phyloP scores from a whole-genome alignment of 2,888 invertebrate genomes.

The Macrosiphum euphorbiae region DNA sequence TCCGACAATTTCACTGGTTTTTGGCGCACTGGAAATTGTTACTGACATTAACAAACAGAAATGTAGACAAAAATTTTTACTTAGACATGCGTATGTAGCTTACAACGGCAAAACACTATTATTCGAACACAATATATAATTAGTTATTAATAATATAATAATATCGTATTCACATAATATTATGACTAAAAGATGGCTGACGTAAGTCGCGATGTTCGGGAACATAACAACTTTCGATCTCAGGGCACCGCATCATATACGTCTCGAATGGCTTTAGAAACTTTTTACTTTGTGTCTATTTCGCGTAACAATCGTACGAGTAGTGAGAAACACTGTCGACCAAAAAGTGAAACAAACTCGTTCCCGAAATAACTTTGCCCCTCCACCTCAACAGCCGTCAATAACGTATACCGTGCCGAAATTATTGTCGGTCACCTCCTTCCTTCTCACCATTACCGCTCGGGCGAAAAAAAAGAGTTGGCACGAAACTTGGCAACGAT shows the following conservation, averaged over 20 bases:
- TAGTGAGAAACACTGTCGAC: background rate
- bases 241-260: background rate
- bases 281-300: background rate
- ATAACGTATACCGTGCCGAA: background rate
- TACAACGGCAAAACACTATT: background rate
- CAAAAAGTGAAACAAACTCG: background rate
- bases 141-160: background rate
- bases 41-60: background rate
- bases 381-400: background rate
- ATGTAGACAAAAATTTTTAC: background rate
- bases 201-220: background rate
- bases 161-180: background rate
- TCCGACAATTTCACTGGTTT: background rate
- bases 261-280: background rate
- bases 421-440: background rate
- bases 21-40: background rate
- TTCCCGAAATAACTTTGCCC: slow-evolving; percentile 25
- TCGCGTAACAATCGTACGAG: background rate
- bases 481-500: slow-evolving; percentile 49
- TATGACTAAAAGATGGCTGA: background rate
- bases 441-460: background rate
- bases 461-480: background rate
- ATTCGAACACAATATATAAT: background rate
- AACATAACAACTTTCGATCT: background rate
- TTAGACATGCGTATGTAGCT: background rate